Conservation (phyloP, 2,797 vertebrate species). For the Poeciliopsis paucimaculata region DNA sequence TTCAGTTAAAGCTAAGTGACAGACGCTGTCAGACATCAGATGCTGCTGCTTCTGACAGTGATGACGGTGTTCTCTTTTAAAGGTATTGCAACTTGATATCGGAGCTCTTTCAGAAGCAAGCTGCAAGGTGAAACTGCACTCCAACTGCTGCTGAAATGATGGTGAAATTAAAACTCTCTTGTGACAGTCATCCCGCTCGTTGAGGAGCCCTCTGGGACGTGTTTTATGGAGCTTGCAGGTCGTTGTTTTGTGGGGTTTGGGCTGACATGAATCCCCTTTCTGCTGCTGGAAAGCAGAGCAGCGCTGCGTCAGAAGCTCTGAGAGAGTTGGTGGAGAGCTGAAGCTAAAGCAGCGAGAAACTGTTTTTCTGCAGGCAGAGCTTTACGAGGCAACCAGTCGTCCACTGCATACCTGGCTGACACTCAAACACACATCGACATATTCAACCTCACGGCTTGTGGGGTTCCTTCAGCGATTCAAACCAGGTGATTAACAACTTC, state of each 20-base stretch:
- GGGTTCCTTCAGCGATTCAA: constrained; percentile 53
- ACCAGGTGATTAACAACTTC: constrained; percentile 70
- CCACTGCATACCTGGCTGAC: constrained; percentile 49
- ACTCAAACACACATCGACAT: constrained; percentile 34
- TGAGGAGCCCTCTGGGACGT: constrained; percentile 17
- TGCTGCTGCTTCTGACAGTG: constrained; percentile 5
- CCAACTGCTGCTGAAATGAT: constrained; percentile 18
- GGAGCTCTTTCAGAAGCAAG: background rate
- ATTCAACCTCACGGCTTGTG: constrained; percentile 56
- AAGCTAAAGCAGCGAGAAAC: constrained; percentile 52
- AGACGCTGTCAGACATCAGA: constrained; percentile 1
- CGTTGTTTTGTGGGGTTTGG: constrained; percentile 29
- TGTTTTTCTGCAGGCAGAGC: constrained; percentile 49
- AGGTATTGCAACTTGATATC: constrained; percentile 24
- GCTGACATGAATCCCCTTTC: constrained; percentile 47
- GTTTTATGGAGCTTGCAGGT: constrained; percentile 47
- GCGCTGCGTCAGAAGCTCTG: constrained; percentile 29
- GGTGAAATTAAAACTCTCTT: constrained; percentile 30
- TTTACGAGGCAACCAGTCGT: constrained; percentile 68
- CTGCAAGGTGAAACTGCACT: constrained; percentile 32
- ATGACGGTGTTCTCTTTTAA: background rate
- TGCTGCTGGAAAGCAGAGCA: constrained; percentile 39
- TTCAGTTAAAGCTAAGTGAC: background rate
- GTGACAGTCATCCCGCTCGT: constrained; percentile 9
- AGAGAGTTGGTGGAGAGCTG: constrained; percentile 42